Percentiles rank a stretch among this genome's conserved stretches.
Evolutionary conservation across 2,888 invertebrate genomes (phyloP).

Genomic region (Eretmocerus hayati): DNA sequence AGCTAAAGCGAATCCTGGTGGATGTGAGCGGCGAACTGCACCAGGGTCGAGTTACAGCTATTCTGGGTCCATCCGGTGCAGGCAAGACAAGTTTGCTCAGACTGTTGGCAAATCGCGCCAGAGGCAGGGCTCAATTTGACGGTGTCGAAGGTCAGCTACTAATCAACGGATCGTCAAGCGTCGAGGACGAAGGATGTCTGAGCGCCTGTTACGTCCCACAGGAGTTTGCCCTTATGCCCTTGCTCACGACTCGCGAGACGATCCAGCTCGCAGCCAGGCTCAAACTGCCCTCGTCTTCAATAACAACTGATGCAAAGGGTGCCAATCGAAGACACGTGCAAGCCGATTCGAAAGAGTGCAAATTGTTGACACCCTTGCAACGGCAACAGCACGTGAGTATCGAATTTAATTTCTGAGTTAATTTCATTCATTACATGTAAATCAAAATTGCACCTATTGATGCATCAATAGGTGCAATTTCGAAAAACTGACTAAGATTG

Average conservation of each 20-base stretch:
- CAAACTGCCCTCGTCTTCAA: constrained; percentile 49
- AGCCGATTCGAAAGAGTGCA: constrained; percentile 28
- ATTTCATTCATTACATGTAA: no score
- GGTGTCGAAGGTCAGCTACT: constrained; percentile 25
- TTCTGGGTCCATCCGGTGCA: constrained; percentile 66
- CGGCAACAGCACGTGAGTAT: no score
- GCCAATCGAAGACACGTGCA: constrained; percentile 23
- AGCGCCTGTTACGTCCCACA: constrained; percentile 63
- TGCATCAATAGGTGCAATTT: no score
- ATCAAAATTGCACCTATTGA: no score
- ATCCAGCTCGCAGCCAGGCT: constrained; percentile 54
- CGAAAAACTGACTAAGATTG: no score
- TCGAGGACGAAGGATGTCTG: constrained; percentile 5
- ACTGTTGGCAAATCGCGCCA: constrained; percentile 59
- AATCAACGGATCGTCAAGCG: constrained; percentile 6
- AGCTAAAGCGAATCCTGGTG: constrained; percentile 48
- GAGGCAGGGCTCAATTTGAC: constrained; percentile 31
- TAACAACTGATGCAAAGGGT: no score
- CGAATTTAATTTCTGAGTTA: no score
- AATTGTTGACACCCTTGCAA: constrained; percentile 5
- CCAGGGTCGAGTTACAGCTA: constrained; percentile 58
- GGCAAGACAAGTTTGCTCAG: constrained; percentile 73
- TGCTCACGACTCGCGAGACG: constrained; percentile 53
- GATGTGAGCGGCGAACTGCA: constrained; percentile 55
- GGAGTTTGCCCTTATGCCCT: constrained; percentile 50